These are phyloP conservation scores for Callosobruchus maculatus DNA, from an alignment of 2,888 invertebrate species.

Conservation along the genomic window DNA sequence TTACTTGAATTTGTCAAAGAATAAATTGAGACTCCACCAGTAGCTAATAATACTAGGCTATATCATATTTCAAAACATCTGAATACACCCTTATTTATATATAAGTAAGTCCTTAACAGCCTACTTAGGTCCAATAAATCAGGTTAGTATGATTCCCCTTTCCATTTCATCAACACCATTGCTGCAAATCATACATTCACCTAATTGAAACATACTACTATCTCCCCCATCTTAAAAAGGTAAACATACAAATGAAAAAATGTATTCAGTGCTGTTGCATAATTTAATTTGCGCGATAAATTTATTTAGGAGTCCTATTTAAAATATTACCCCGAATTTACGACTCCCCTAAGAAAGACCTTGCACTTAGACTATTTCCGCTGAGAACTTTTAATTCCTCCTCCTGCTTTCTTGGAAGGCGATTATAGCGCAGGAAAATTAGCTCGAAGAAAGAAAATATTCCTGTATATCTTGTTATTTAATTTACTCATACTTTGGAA, in stretches of 20 bases:
- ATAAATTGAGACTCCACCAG: too few species aligned
- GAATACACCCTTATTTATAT: too few species aligned
- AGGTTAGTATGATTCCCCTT: neutral
- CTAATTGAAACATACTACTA: neutral
- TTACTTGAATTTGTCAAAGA: too few species aligned
- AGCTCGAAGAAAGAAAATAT: neutral
- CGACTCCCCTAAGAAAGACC: slow-evolving; percentile 10
- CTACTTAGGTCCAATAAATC: neutral
- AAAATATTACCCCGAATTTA: slow-evolving; percentile 15
- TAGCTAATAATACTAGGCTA: too few species aligned
- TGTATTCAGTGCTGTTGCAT: neutral
- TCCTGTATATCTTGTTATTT: too few species aligned
- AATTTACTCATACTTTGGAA: too few species aligned
- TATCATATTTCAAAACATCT: too few species aligned
- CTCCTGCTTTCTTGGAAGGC: slow-evolving; percentile 8
- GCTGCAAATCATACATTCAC: neutral
- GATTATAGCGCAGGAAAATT: neutral
- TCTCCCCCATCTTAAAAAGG: neutral
- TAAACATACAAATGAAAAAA: neutral
- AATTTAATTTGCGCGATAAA: neutral
- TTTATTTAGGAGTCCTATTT: slow-evolving; percentile 5
- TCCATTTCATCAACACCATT: neutral
- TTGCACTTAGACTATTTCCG: slow-evolving; percentile 18
- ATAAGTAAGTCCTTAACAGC: too few species aligned
- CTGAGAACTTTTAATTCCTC: slow-evolving; percentile 38